Evolutionary conservation across 1,140 invertebrate genomes (phyloP), one percentile per base, ranked within the genome.

Genomic region (Nasonia vitripennis): DNA sequence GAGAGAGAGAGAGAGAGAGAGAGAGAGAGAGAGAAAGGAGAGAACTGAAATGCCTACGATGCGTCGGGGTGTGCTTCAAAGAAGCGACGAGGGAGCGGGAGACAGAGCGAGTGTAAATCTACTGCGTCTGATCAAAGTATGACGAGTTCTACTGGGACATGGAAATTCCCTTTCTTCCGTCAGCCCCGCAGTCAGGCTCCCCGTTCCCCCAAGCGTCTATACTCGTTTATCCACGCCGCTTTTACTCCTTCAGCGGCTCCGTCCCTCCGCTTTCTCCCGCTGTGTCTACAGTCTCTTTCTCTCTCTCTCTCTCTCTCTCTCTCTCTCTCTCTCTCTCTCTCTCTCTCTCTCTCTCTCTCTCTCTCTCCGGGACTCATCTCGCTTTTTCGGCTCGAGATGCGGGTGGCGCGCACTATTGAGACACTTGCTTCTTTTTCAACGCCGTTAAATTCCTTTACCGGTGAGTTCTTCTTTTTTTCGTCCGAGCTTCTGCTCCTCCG

Each of bases 91-190:
- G 6, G 27, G 86, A 74, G 51, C 68, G 81, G 73, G 17, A 80
- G 73, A 55, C 17, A 31, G 86, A 83, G 84, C 86, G 80, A 89
- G 86, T 84, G 87, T 91, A 91, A 91, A 91, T 91, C 88, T 87
- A 90, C 89, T 86, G 86, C 85, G 86, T 81, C 89, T 90, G 90
- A 91, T 91, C 90, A 91, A 91, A 91, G 90, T 88, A 88, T 87
- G 88, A 89, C 89, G 87, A 87, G 86, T 87, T 81, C 87, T 87
- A 88, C 87, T 87, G 85, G 87, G 83, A 89, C 81, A 84, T 85
- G 86, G 84, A 83, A 87, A 87, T 89, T 86, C 89, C 37, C 84
- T 78, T 83, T 85, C 83, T 86, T 84, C 81, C 77, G 77, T 62
- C 20, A 37, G n/a, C 48, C n/a, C n/a, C 0, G 45, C 37, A 1